Percentiles rank a stretch among this genome's conserved stretches.
Conservation (phyloP, 2,888 invertebrate genomes). For the Platycheirus rosarum region DNA sequence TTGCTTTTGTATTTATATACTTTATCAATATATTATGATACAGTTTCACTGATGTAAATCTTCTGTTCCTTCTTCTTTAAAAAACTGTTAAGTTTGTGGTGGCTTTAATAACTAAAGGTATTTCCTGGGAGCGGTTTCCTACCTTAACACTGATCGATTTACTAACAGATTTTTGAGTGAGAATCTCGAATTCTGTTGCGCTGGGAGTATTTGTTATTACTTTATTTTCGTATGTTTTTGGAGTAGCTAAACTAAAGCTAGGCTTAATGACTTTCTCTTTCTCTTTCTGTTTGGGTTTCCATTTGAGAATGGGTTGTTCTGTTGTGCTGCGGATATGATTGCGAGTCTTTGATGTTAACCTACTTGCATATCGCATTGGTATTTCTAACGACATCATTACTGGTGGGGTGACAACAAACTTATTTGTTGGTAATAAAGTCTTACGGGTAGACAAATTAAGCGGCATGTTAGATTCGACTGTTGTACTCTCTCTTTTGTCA, state of each 20-base stretch:
- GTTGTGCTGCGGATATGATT: conserved; percentile 75
- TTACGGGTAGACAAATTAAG: conserved; percentile 9
- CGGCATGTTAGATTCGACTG: conserved; percentile 35
- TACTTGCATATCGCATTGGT: conserved; percentile 76
- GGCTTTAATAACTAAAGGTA: conserved; percentile 75
- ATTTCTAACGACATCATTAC: conserved; percentile 76
- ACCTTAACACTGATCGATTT: conserved; percentile 84
- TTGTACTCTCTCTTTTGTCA: conserved; percentile 42
- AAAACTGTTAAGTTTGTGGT: too few species aligned
- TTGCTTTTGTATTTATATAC: too few species aligned
- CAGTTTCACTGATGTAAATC: conserved; percentile 2
- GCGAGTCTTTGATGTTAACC: conserved; percentile 46
- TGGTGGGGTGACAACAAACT: conserved; percentile 75
- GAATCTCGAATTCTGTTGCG: conserved; percentile 76
- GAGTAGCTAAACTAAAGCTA: conserved; percentile 38
- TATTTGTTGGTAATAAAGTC: conserved; percentile 39
- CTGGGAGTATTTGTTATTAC: conserved; percentile 70
- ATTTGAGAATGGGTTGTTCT: conserved; percentile 79
- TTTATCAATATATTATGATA: conserved; percentile 15
- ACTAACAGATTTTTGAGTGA: conserved; percentile 83
- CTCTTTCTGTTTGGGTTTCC: conserved; percentile 79
- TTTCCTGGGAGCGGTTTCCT: conserved; percentile 81
- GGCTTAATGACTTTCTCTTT: conserved; percentile 43
- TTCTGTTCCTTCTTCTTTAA: background rate
- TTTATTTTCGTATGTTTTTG: conserved; percentile 73